phyloP scores from a whole-genome alignment of 2,888 invertebrate species.

The Steinernema carpocapsae region DNA sequence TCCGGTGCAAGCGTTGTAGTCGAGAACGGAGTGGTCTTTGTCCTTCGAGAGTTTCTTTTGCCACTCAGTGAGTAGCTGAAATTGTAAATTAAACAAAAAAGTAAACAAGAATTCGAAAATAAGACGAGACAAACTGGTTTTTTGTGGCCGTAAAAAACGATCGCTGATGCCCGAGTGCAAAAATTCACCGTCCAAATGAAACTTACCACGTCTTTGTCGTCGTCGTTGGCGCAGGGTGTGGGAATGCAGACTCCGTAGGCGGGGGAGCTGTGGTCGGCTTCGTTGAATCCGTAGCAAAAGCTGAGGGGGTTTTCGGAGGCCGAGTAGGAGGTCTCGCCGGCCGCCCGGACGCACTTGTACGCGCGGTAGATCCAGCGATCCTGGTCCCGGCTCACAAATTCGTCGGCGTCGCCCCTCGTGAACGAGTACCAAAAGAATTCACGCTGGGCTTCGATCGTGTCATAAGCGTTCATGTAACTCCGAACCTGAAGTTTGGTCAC shows the following conservation, averaged over 20 bases:
- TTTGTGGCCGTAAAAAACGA: neutral
- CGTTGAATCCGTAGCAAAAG: slow-evolving; percentile 59
- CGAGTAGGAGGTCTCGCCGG: slow-evolving; percentile 66
- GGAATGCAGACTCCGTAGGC: slow-evolving; percentile 66
- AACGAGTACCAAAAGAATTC: slow-evolving; percentile 62
- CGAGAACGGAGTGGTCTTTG: slow-evolving; percentile 50
- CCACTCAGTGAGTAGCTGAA: slow-evolving; percentile 63
- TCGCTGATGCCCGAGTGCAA: neutral
- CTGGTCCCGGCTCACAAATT: slow-evolving; percentile 57
- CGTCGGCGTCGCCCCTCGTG: slow-evolving; percentile 46
- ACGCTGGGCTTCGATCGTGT: slow-evolving; percentile 62
- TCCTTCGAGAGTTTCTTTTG: slow-evolving; percentile 49
- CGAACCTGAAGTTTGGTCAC: slow-evolving; percentile 46
- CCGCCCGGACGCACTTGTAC: slow-evolving; percentile 61
- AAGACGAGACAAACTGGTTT: neutral
- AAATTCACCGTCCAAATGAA: neutral
- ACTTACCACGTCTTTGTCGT: slow-evolving; percentile 50
- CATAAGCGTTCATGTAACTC: slow-evolving; percentile 58
- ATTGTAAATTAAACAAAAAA: neutral
- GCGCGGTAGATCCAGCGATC: slow-evolving; percentile 67
- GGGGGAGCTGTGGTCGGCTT: slow-evolving; percentile 48
- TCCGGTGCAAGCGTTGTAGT: slow-evolving; percentile 63
- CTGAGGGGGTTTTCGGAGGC: slow-evolving; percentile 67
- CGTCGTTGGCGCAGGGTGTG: slow-evolving; percentile 61
- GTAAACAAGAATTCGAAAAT: neutral